These are phyloP conservation scores for Hippocampus barbouri DNA, from an alignment of 2,113 vertebrate species.

Conservation along the genomic window DNA sequence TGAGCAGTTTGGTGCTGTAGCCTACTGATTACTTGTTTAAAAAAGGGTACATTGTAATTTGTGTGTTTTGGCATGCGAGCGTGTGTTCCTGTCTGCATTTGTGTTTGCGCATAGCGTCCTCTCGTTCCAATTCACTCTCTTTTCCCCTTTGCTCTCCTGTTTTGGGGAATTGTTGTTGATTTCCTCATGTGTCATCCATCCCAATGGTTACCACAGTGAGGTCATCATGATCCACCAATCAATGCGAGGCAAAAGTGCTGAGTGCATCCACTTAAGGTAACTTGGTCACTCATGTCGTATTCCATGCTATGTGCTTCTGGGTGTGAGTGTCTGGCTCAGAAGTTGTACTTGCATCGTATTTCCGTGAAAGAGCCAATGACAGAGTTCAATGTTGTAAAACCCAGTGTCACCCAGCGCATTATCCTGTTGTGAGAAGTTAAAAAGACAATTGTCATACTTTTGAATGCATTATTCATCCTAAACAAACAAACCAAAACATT, in stretches of 20 bases:
- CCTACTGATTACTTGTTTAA: not conserved
- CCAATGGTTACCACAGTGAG: conserved; percentile 96
- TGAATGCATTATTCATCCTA: not conserved
- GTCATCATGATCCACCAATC: conserved; percentile 96
- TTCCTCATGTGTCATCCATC: conserved; percentile 84
- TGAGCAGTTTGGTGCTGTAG: conserved; percentile 11
- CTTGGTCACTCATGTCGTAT: conserved; percentile 48
- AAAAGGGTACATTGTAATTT: conserved; percentile 6
- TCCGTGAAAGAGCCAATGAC: not conserved
- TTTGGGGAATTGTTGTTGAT: conserved; percentile 70
- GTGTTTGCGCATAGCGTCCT: conserved; percentile 21
- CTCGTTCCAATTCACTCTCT: conserved; percentile 56
- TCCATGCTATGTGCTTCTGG: conserved; percentile 19
- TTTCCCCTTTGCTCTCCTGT: conserved; percentile 62
- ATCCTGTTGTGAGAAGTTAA: not conserved
- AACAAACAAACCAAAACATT: not conserved
- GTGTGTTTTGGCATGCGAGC: conserved; percentile 12
- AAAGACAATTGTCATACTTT: not conserved
- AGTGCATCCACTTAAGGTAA: conserved; percentile 98
- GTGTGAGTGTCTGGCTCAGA: not conserved
- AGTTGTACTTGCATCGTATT: not conserved
- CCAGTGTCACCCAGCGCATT: not conserved
- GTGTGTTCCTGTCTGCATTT: conserved; percentile 16
- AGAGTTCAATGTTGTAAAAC: too few species aligned
- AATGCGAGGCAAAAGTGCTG: conserved; percentile 96